Base-by-base conservation (phyloP, 1,140 invertebrate genomes). In the Colletes latitarsis region DNA sequence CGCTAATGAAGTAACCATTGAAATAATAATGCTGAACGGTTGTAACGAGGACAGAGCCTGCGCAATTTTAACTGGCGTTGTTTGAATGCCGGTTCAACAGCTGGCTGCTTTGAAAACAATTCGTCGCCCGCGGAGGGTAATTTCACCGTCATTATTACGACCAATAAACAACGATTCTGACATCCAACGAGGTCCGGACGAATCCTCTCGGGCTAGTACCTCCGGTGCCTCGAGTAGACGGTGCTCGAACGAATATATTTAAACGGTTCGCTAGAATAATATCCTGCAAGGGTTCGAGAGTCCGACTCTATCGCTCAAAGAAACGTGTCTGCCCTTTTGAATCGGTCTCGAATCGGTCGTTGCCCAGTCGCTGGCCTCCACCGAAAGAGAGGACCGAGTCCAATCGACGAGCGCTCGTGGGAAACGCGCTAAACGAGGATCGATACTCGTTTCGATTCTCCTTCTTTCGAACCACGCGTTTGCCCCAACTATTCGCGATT, bases 81-180 rank as follows among this genome's bases (percentile, higher is more conserved):
- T 72, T 72, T 9, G 67, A 68, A 73, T 41, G 55, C 70, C 14
- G 69, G 52, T 46, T 39, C 52, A 64, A 75, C 77, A 80, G 70
- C 81, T 80, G 81, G n/a, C 67, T 15, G 64, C 41, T 52, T 68
- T 14, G 66, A 81, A 80, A 64, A 70, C 82, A 74, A 75, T 75
- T 43, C 71, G 14, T 17, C 41, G 49, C 39, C 62, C 62, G 55
- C 41, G 57, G 66, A 53, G 77, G 64, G 70, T 58, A 80, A 82
- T 82, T 80, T 43, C 12, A 21, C 41, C 77, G 77, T 75, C 77
- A 60, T 81, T 81, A 76, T 76, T 75, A 66, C 66, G 4, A 71
- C 52, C 71, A 12, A 75, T 81, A 83, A 83, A 76, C 71, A 83
- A 71, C 58, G 53, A 75, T 74, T n/a, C 55, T 39, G 69, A 49